Evolutionary conservation across 2,113 vertebrate species (phyloP), one percentile per base, ranked within the genome.

Genomic region (Hystrix brachyura): DNA sequence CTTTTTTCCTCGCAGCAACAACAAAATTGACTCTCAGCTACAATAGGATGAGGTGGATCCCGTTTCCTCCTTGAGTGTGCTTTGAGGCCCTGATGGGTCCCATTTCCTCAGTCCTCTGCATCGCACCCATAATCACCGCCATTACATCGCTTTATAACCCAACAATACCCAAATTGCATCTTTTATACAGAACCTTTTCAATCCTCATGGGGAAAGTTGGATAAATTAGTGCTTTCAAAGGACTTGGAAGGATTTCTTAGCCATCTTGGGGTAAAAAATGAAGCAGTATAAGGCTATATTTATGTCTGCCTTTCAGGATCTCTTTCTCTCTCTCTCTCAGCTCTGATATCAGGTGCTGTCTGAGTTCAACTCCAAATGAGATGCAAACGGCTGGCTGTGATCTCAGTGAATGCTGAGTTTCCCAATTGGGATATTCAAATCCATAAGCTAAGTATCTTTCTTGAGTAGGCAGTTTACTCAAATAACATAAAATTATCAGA

Each of bases 371-470:
- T 64, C 34, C 13, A 57, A 94, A 59, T 21, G 38, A 81, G 81
- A 85, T 15, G 34, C 43, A 95, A 65, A 76, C 67, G 76, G n/a
- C 11, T 19, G 38, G 5, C 21, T 53, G 48, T 1, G 48, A 72
- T 19, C 65, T 43, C 88, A 51, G 38, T 34, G 65, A 76, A 90
- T 62, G 43, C 34, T 2, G 29, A 48, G 69, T 64, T 76, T 87
- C 60, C 78, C 55, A 19, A 9, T 11, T 18, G 38, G 87, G 72
- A 93, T 29, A 81, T 53, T 90, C 80, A 91, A 87, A 94, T 62
- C n/a, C 46, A n/a, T 25, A 34, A 64, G 87, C 90, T 67, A 84
- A 92, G 48, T 57, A 23, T 55, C 71, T 67, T 98, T 60, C 76
- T 38, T 29, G 64, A 88, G 43, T 7, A 72, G 72, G 55, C 88